Evolutionary conservation across 2,797 vertebrate genomes (phyloP), one percentile per base, ranked within the genome.

Genomic region (Ptychobarbus kaznakovi): DNA sequence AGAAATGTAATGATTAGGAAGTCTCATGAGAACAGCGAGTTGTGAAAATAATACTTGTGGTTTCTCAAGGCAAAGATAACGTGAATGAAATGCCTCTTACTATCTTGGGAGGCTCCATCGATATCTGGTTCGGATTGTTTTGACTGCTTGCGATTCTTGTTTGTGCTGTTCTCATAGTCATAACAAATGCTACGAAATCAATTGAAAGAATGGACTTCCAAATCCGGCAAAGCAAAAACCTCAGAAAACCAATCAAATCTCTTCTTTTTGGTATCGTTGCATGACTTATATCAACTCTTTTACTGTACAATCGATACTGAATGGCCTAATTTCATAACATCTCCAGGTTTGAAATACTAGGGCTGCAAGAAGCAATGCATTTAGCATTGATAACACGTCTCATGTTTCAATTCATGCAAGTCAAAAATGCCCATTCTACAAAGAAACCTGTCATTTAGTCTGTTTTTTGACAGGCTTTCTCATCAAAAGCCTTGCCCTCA

Each of bases 391-490:
- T 46, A 63, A 22, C 38, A 35, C 6, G 42, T 58, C 56, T 63
- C 35, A 40, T 35, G 49, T 75, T 25, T 44, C 40, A 32, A 84
- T 9, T n/a, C 22, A n/a, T 65, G 42, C 92, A 92, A 92, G 87
- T 87, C 81, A 73, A 83, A 58, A 46, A 40, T 56, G 51, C 51
- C 20, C 6, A 44, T 90, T 92, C 91, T 93, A 94, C 94, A 95
- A 94, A 95, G 92, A 85, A 74, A 87, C 85, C 86, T 92, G 91
- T 94, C 85, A 88, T 61, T 66, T 51, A 22, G 42, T 75, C 61
- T 11, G 12, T 49, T 72, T 82, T 25, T 44, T 82, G 70, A 75
- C 83, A 66, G 35, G 53, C 32, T 8, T 61, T 77, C 65, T 72
- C 69, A 86, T 87, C 78, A 90, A 89, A 86, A 82, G 72, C 68